A percentile compares a stretch with the other conserved stretches of the same genome.
phyloP scores from a whole-genome alignment of 2,888 invertebrate genomes.

The Xanthia togata region DNA sequence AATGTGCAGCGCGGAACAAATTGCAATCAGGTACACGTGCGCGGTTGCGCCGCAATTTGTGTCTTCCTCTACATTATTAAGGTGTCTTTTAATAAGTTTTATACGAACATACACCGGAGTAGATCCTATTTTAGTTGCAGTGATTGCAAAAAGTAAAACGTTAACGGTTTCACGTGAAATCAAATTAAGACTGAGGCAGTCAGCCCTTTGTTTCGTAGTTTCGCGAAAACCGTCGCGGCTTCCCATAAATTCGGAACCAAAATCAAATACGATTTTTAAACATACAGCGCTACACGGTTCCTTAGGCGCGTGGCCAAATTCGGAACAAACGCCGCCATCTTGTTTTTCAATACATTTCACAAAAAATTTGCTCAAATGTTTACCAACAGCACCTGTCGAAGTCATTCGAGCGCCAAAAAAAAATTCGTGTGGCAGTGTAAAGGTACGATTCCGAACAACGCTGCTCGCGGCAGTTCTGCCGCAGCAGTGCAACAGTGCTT shows the following conservation, averaged over 20 bases:
- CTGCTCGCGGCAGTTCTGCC: too few relatives aligned
- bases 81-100: constrained; percentile 6
- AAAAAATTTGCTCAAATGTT: neutral
- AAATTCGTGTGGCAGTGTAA: too few relatives aligned
- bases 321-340: neutral
- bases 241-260: neutral
- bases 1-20: constrained; percentile 22
- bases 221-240: neutral
- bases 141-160: neutral
- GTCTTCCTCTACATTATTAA: neutral
- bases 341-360: too few relatives aligned
- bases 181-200: neutral
- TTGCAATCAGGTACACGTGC: constrained; percentile 36
- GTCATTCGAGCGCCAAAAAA: too few relatives aligned
- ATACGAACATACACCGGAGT: neutral
- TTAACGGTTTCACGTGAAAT: neutral
- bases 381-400: too few relatives aligned
- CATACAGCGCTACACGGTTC: neutral
- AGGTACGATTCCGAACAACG: too few relatives aligned
- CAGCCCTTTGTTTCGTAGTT: neutral
- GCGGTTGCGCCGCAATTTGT: constrained; percentile 21
- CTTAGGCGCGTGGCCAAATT: too few relatives aligned
- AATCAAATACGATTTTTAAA: neutral
- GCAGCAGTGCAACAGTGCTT: too few relatives aligned
- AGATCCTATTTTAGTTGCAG: neutral